Conservation (phyloP, 2,888 invertebrate species). For the Ectemnius cavifrons region DNA sequence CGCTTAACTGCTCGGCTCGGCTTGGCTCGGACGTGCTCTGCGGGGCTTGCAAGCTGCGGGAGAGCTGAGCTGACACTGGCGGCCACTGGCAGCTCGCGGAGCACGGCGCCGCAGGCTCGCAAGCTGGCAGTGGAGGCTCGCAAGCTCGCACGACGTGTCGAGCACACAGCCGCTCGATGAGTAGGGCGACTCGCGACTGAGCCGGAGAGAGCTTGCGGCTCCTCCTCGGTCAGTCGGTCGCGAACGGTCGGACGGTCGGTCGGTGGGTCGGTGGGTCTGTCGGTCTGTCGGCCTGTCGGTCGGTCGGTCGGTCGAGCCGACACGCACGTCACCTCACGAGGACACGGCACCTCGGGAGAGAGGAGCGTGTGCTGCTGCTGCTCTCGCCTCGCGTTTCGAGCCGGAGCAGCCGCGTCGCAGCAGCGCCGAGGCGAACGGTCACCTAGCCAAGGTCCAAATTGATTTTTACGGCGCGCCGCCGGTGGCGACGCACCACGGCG, state of each 20-base stretch:
- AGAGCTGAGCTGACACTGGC: too few species aligned
- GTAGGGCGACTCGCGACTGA: conserved; percentile 59
- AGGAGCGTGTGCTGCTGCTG: conserved; percentile 55
- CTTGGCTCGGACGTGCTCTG: too few species aligned
- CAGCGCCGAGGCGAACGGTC: conserved; percentile 59
- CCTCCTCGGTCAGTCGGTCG: conserved; percentile 20
- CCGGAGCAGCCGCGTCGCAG: conserved; percentile 48
- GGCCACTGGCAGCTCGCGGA: too few species aligned
- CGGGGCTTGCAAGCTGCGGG: too few species aligned
- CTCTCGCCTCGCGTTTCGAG: conserved; percentile 35
- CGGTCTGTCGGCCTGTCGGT: conserved; percentile 66
- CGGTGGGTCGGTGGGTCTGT: conserved; percentile 65
- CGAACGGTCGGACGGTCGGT: conserved; percentile 13
- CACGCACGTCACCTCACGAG: conserved; percentile 14
- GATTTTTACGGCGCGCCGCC: conserved; percentile 75
- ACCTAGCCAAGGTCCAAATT: conserved; percentile 76
- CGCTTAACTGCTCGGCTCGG: too few species aligned
- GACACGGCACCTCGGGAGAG: conserved; percentile 51
- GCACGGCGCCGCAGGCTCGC: too few species aligned
- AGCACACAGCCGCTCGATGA: conserved; percentile 69
- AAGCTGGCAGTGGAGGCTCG: conserved; percentile 9
- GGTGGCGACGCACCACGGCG: conserved; percentile 74
- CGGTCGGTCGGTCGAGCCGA: conserved; percentile 54
- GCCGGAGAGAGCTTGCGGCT: conserved; percentile 25
- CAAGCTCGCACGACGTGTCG: conserved; percentile 37